Base-by-base conservation (phyloP, 2,888 invertebrate genomes). In the Nomada hirtipes region DNA sequence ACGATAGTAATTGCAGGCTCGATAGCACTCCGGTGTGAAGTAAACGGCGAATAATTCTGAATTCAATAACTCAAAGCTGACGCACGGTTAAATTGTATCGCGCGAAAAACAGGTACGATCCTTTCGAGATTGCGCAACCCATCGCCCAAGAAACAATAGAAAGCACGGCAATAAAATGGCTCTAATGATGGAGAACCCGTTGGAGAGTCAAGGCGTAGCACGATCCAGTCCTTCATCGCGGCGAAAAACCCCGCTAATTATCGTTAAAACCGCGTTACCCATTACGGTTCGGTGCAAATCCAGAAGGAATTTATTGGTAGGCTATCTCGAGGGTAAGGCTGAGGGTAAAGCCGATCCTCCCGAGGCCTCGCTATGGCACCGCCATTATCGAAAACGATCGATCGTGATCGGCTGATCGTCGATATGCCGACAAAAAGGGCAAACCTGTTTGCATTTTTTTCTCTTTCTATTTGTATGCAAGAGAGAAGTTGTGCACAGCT, bases 311-410 rank as follows among this genome's bases (percentile, higher is more conserved):
- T 86, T 80, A 88, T 86, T 70, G 72, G 59, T 57, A 4, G 60
- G 44, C 61, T 85, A 83, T 79, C 78, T 65, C 59, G 36, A 42
- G 64, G 73, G 59, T 68, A 67, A 36, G 50, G n/a, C 76, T 64
- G 55, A 47, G 53, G 36, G 36, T 36, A 36, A 4, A 4, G 61
- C 29, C 75, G 74, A 79, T 84, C 79, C 73, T 7, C 80, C 71
- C 75, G 4, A 55, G 15, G 59, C 69, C 64, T 53, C 69, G 75
- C 26, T 69, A 57, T 60, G 61, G 64, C 44, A 64, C 44, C 79
- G 57, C 69, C 79, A 78, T 83, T 82, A 86, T 86, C 86, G 82
- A 76, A 77, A 83, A 74, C 75, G 75, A 87, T 84, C 84, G 83
- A 82, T 87, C 89, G 87, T 87, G 84, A 89, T 86, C 77, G 79